Base-by-base conservation (phyloP, 2,113 vertebrate genomes). In the Cacatua alba region DNA sequence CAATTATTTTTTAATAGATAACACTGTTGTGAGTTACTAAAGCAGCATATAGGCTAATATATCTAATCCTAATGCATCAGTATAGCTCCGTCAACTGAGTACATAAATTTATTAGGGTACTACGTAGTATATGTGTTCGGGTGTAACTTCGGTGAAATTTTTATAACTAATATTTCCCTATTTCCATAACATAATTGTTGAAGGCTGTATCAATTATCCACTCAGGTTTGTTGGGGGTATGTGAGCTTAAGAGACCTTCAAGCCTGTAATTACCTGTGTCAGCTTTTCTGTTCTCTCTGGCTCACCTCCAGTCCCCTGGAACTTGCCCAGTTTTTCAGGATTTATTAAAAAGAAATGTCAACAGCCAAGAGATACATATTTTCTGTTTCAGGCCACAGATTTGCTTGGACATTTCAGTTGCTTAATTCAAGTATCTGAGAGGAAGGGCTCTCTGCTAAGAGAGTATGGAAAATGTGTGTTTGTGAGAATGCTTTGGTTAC, bases 301-400 rank as follows among this genome's bases (percentile, higher is more conserved):
- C 39, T 90, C 29, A 60, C 26, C 28, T 62, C 52, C 59, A 69
- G 3, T 33, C 17, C 21, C 53, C 39, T 83, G 59, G 59, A 86
- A 88, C 41, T 65, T 90, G 20, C 46, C 24, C 59, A 41, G 5
- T 69, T 79, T 91, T 88, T 79, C 49, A 88, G n/a, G 8, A 29
- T 88, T 88, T 83, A 49, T 88, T 94, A 49, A 88, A 97, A 93
- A 76, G 65, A 79, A 88, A n/a, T 60, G 62, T 31, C 33, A 86
- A 57, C 7, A 88, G 9, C 41, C 39, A 28, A 74, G 37, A 62
- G 15, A 68, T 16, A 71, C 19, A 6, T 31, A n/a, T 28, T 43
- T 52, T 33, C 53, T 85, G 69, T 57, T 90, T 60, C 37, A 65
- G 49, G 60, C 28, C 72, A 72, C n/a, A 65, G 4, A 77, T 52